Evolutionary conservation across 2,797 vertebrate genomes (phyloP), one percentile per base, ranked within the genome.

Genomic region (Schizothorax lantsangensis): DNA sequence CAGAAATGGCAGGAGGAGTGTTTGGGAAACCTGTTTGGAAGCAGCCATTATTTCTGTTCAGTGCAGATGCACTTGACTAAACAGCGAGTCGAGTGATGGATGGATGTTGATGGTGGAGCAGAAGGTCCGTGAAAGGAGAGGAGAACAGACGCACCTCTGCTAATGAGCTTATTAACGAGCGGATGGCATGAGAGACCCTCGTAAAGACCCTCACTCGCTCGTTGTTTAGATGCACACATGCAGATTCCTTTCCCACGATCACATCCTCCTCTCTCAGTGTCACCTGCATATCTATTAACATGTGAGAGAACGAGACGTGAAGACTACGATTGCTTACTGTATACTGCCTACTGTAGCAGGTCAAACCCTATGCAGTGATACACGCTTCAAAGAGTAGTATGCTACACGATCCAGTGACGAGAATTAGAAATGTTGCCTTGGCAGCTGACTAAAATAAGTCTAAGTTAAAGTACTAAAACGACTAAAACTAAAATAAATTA

Each of bases 121-220:
- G 45, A 81, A 47, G 64, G 72, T 17, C 57, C 2, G 23, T 68
- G 38, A 45, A n/a, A 17, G 21, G 21, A 84, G 30, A 77, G 21
- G 68, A 83, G 81, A 88, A 90, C 86, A 89, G 84, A 86, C 69
- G 17, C 5, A 77, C 36, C 77, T 78, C 64, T 52, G 36, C 83
- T 90, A 90, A 90, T 81, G 88, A 87, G 79, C 74, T 90, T 73
- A 80, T 90, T 89, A 89, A 59, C 38, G 71, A 74, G 71, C 45
- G 62, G 64, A 59, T 81, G 38, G 72, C 72, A 38, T 52, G 52
- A 85, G 57, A 69, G 79, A 57, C 30, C 54, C 83, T 87, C 62
- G 73, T 90, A 87, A 85, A 79, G 38, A 77, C 62, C 72, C 36
- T 43, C n/a, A n/a, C 40, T n/a, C 30, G 15, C 86, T 86, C 38